Evolutionary conservation across 2,888 invertebrate species (phyloP), one percentile per base, ranked within the genome.

Genomic region (Drosophila tanythrix): DNA sequence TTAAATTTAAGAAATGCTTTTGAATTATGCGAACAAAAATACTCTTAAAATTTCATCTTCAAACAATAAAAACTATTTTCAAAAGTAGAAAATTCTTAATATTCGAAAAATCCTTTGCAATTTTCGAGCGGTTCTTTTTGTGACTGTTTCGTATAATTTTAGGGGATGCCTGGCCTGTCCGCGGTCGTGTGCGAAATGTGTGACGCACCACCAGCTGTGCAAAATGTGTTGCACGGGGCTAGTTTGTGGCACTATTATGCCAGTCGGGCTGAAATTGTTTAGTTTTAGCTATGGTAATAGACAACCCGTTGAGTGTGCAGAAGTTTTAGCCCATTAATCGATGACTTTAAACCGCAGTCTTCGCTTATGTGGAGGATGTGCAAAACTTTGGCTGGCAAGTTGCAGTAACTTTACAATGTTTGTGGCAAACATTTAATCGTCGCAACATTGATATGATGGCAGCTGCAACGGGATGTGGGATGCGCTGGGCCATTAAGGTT

Each of bases 201-300:
- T 67, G 65, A 65, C 75, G 58, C 61, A 81, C 65, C 68, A 66
- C 64, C 78, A 78, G 77, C 81, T 77, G 77, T 68, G 67, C 62
- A 43, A 38, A 71, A 67, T 55, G 63, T 46, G 46, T 46, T 46
- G 46, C 46, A 46, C 8, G 21, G 2, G 27, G 15, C 15, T 21
- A 46, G 21, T 46, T 46, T 46, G 46, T 25, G 15, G 25, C 40
- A 43, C 11, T 11, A 43, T 21, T 43, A 11, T 21, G 11, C 21
- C 21, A 8, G 21, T 46, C 46, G 15, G 8, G 21, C 46, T 46
- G 15, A 15, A 46, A 46, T 46, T 25, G 8, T 15, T 15, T 46
- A 46, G 46, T 46, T 25, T 25, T 25, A 15, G 15, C 8, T 15
- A 46, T 25, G 15, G 8, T 25, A 8, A 15, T 15, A 21, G 7